phyloP scores from a whole-genome alignment of 1,140 invertebrate species.

The Elysia chlorotica region DNA sequence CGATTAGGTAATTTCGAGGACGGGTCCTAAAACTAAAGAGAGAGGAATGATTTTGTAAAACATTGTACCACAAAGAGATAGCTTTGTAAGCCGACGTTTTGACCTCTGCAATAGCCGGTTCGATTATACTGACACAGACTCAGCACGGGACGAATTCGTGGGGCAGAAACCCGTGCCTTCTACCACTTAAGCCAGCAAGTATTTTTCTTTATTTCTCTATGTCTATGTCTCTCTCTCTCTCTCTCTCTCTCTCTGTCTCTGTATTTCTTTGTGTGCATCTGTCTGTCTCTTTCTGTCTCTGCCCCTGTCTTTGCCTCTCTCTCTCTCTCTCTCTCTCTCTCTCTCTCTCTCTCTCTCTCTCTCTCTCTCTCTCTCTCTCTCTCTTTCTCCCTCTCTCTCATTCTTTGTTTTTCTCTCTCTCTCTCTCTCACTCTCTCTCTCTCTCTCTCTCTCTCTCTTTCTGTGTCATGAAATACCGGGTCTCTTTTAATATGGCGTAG shows the following conservation, averaged over 20 bases:
- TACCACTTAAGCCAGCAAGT: too few relatives aligned
- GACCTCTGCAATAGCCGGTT: too few relatives aligned
- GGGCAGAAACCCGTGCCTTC: too few relatives aligned
- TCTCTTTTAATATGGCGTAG: too few relatives aligned
- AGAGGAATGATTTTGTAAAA: too few relatives aligned
- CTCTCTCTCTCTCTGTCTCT: constrained; percentile 13
- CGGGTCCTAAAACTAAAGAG: too few relatives aligned
- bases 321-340: background rate
- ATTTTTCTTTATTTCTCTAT: background rate
- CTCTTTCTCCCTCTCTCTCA: background rate
- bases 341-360: background rate
- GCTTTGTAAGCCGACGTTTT: too few relatives aligned
- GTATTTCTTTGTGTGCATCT: background rate
- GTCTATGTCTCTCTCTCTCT: background rate
- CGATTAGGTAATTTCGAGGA: too few relatives aligned
- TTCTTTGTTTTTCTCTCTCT: background rate
- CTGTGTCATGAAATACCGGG: background rate
- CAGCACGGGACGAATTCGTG: too few relatives aligned
- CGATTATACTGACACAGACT: too few relatives aligned
- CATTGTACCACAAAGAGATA: too few relatives aligned
- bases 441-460: constrained; percentile 9
- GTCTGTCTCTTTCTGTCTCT: background rate
- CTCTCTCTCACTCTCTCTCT: background rate
- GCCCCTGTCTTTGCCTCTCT: background rate
- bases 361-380: background rate